These are phyloP conservation scores for Botia almorhae DNA, from an alignment of 2,797 vertebrate species.

Conservation along the genomic window DNA sequence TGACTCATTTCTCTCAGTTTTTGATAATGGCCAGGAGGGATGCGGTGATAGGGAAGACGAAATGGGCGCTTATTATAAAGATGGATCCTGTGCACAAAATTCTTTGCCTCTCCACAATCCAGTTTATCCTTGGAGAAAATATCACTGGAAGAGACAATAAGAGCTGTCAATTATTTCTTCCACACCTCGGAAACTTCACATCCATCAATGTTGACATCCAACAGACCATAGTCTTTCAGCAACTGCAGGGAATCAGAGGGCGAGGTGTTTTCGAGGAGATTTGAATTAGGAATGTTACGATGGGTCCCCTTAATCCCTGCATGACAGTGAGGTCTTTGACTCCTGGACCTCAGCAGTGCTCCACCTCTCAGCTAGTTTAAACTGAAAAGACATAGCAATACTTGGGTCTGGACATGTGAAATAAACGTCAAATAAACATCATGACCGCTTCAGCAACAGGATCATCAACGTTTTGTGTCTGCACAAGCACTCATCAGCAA, in stretches of 20 bases:
- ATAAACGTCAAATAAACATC: too few relatives aligned
- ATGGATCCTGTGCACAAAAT: conserved; percentile 51
- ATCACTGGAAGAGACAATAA: conserved; percentile 12
- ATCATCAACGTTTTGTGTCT: conserved; percentile 13
- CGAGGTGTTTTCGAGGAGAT: too few relatives aligned
- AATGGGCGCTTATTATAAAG: conserved; percentile 41
- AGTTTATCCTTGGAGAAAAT: conserved; percentile 52
- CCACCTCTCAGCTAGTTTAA: conserved; percentile 43
- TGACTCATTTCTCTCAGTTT: conserved; percentile 18
- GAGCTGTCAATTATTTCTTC: neutral
- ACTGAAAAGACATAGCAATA: conserved; percentile 34
- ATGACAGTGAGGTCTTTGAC: conserved; percentile 19
- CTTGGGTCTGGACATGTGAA: too few relatives aligned
- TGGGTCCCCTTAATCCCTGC: neutral
- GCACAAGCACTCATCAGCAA: conserved; percentile 35
- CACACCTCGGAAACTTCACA: conserved; percentile 23
- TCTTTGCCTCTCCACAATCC: conserved; percentile 52
- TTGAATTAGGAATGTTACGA: too few relatives aligned
- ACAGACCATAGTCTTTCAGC: conserved; percentile 23
- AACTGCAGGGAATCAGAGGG: neutral
- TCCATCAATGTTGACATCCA: conserved; percentile 17
- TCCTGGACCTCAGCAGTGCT: conserved; percentile 29
- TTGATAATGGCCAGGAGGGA: conserved; percentile 29
- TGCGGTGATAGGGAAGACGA: neutral
- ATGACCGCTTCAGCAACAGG: neutral